Conservation (phyloP, 92 coral and sea anemone genomes). For the Blastomussa wellsi region DNA sequence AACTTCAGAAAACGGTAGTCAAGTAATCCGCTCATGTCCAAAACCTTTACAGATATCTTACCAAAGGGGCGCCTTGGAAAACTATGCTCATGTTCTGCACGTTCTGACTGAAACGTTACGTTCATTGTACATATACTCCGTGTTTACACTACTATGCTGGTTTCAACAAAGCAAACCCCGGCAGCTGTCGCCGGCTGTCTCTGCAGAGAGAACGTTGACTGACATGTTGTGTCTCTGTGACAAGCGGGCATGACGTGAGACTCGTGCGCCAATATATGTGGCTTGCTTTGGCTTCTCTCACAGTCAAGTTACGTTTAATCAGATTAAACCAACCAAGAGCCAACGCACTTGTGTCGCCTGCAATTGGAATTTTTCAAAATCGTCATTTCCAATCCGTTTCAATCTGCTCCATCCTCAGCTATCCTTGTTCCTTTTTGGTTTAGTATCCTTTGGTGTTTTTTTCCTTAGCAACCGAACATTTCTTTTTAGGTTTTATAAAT, state of each 20-base stretch:
- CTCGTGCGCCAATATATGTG: background rate
- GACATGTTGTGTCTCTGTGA: too few species aligned
- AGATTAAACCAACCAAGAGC: background rate
- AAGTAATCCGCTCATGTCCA: constrained; percentile 7
- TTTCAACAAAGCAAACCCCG: background rate
- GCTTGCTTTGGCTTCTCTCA: background rate
- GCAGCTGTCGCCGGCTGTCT: background rate
- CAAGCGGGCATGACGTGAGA: background rate
- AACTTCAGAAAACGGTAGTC: constrained; percentile 16
- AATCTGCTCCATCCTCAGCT: too few species aligned
- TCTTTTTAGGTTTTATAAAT: too few species aligned
- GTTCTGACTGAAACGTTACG: background rate
- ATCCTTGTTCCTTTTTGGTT: too few species aligned
- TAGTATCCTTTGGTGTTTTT: too few species aligned
- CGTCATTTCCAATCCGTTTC: too few species aligned
- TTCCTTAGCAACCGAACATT: too few species aligned
- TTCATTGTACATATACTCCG: background rate
- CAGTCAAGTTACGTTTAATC: background rate
- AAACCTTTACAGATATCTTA: background rate
- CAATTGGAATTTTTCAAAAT: too few species aligned
- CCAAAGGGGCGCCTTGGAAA: background rate
- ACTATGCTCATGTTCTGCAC: background rate
- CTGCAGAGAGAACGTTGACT: too few species aligned
- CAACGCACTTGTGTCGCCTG: background rate
- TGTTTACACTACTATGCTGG: background rate